Evolutionary conservation across 2,113 vertebrate genomes (phyloP), one percentile per base, ranked within the genome.

Genomic region (Grallaria varia): DNA sequence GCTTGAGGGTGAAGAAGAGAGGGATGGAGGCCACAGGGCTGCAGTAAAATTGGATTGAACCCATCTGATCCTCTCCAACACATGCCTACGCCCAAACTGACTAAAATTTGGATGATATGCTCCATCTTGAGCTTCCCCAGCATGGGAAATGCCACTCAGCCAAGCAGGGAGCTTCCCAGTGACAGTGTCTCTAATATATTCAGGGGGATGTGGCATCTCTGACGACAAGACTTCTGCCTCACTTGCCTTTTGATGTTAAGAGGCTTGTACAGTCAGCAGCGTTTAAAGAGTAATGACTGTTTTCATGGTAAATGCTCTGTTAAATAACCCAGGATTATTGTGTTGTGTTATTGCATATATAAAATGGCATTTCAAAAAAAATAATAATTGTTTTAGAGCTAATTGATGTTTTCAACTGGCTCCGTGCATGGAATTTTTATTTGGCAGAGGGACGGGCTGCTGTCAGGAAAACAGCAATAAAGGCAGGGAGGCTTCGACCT

Each of bases 371-470:
- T 98, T 98, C 96, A 96, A 98, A 97, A 98, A 97, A 98, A 98
- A 98, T 97, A 98, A 98, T 98, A 97, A 98, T 98, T 98, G 98
- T 97, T 98, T 97, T 98, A 96, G 91, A 97, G 96, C 97, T 98
- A 98, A 98, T 98, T 98, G 97, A 97, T 97, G 97, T 97, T 98
- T 98, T 97, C 93, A 97, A 96, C 89, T 9, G 10, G 87, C 93
- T 90, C 86, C 18, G 86, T 96, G 96, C 12, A 0, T 47, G 81
- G 96, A 96, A 96, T 97, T 96, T 96, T 94, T 87, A 97, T 95
- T 72, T 64, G 86, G 52, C 0, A 24, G 91, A 89, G 67, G 95
- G 85, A 96, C 2, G 25, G 35, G 96, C 88, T 96, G 96, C 92
- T 62, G 81, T 87, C 84, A 45, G 78, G 86, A 78, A 85, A 86